These are phyloP conservation scores for Galleria mellonella DNA, from an alignment of 1,140 invertebrate species.

Conservation along the genomic window DNA sequence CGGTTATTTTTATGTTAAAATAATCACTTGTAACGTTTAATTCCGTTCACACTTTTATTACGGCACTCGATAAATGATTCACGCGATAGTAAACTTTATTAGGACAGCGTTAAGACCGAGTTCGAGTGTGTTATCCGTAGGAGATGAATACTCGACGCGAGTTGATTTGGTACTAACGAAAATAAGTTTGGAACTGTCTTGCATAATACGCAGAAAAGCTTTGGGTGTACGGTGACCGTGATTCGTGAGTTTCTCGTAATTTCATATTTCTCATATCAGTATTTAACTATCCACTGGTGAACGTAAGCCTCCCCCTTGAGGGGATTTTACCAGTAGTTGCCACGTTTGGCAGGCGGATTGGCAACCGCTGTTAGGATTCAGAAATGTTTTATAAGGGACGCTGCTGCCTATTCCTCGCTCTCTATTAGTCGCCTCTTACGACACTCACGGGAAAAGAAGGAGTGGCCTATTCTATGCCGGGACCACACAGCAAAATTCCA, in stretches of 20 bases:
- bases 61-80: not conserved
- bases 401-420: too few relatives aligned
- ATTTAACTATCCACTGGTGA: too few relatives aligned
- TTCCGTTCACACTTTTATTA: too few relatives aligned
- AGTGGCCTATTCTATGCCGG: too few relatives aligned
- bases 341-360: too few relatives aligned
- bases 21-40: not conserved
- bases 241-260: conserved; percentile 4
- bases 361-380: too few relatives aligned
- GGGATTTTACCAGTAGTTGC: too few relatives aligned
- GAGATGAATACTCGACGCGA: conserved; percentile 12
- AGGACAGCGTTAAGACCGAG: not conserved
- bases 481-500: too few relatives aligned
- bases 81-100: conserved; percentile 3
- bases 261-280: not conserved
- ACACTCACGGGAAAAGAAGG: too few relatives aligned
- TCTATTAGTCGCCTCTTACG: too few relatives aligned
- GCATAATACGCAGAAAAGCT: conserved; percentile 67
- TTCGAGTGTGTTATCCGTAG: not conserved
- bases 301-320: too few relatives aligned
- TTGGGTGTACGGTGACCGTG: conserved; percentile 24
- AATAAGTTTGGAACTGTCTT: conserved; percentile 50
- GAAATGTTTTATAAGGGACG: too few relatives aligned
- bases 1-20: not conserved
- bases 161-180: conserved; percentile 47